A percentile compares a stretch with the other conserved stretches of the same genome.
Conservation (phyloP, 2,888 invertebrate species). For the Dinocampus coccinellae region DNA sequence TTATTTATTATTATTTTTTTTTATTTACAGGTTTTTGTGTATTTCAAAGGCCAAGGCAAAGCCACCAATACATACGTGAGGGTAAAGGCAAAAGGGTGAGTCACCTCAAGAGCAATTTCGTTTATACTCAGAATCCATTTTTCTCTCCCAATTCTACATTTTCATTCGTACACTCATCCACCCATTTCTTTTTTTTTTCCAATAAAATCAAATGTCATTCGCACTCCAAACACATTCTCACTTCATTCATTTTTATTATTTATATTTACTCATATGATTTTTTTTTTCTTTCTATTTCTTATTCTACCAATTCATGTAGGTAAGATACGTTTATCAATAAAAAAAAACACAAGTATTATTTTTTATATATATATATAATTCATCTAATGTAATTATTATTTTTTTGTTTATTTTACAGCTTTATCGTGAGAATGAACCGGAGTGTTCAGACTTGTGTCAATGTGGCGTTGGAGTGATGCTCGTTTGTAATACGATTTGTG, state of each 20-base stretch:
- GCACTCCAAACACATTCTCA: constrained; percentile 7
- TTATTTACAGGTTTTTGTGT: constrained; percentile 80
- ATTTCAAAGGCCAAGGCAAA: constrained; percentile 85
- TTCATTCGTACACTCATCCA: background rate
- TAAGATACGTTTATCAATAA: background rate
- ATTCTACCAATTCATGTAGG: background rate
- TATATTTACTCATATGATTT: background rate
- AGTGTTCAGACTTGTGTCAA: constrained; percentile 91
- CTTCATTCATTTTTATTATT: background rate
- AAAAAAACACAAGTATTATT: no score
- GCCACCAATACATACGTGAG: constrained; percentile 87
- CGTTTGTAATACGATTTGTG: constrained; percentile 90
- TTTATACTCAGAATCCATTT: constrained; percentile 13
- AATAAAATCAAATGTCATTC: constrained; percentile 32
- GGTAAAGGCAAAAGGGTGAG: constrained; percentile 88
- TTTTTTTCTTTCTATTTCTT: background rate
- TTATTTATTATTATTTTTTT: constrained; percentile 15
- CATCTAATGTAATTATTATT: no score
- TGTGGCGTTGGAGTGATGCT: constrained; percentile 84
- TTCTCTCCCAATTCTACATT: background rate
- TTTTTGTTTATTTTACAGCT: constrained; percentile 70
- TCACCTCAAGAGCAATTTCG: constrained; percentile 44
- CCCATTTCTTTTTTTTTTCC: background rate
- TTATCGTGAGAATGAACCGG: constrained; percentile 86
- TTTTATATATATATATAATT: background rate